Evolutionary conservation across 2,797 vertebrate species (phyloP), one percentile per base, ranked within the genome.

Genomic region (Huso huso): DNA sequence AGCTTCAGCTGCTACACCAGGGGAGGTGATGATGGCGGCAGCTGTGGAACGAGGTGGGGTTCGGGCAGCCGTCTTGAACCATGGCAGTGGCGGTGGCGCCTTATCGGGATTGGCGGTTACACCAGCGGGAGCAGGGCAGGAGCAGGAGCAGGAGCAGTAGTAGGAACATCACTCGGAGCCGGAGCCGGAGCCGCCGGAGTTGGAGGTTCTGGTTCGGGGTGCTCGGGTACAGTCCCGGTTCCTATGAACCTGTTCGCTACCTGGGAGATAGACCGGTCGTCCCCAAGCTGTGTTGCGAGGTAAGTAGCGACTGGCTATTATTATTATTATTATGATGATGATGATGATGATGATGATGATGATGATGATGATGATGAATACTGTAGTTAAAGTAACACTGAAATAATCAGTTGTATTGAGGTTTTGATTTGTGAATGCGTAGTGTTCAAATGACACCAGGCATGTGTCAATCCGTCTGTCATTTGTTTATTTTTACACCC

Each of bases 191-290:
- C 37, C 37, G 37, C 37, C 37, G 37, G 37, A 37, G 37, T 4
- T 37, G 37, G 37, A 58, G 79, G 81, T 49, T 78, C 79, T 68
- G 83, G 86, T 18, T 74, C 72, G 69, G 81, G 79, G 59, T 78
- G 70, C 23, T 73, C 84, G 71, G 82, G 82, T 70, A 75, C 81
- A 73, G 82, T 85, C 78, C 85, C 86, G 2, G 88, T 90, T 0
- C 87, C 88, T 49, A 89, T 90, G 88, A 90, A 89, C 79, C 88
- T 90, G 71, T 90, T 90, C 18, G 88, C 88, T 52, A 90, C 88
- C 69, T 90, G 88, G 88, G 88, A 90, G 80, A 83, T 89, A 72
- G 88, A 90, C 77, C 85, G 88, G 65, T 90, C 88, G 51, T 90
- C 86, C 71, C 88, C 88, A 2, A 90, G 87, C 87, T 90, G 88